Evolutionary conservation across 2,888 invertebrate genomes (phyloP).

Genomic region (Julus scanicus): DNA sequence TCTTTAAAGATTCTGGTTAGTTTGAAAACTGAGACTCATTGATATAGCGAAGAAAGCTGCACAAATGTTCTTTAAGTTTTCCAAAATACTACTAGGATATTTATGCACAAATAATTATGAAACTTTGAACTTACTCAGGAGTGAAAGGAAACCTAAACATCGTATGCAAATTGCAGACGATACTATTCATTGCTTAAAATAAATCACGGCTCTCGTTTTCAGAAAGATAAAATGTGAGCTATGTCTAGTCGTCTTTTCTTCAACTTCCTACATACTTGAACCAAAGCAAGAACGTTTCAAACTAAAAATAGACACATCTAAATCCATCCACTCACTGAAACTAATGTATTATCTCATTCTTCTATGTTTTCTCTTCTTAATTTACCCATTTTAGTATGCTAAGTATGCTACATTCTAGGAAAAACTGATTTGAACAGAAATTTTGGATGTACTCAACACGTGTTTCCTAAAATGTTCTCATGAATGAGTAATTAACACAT

Average conservation of each 20-base stretch:
- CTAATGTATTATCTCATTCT: too few species aligned
- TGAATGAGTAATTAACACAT: too few species aligned
- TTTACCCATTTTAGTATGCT: too few species aligned
- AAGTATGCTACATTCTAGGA: too few species aligned
- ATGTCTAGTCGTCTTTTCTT: not conserved
- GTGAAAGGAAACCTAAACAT: not conserved
- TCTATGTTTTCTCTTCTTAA: too few species aligned
- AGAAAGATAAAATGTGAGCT: not conserved
- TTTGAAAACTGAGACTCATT: too few species aligned
- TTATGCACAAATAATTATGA: not conserved
- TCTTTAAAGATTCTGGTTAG: too few species aligned
- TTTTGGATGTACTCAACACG: too few species aligned
- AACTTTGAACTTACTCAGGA: not conserved
- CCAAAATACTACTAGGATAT: not conserved
- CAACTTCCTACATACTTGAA: not conserved
- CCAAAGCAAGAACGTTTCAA: not conserved
- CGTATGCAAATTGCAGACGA: not conserved
- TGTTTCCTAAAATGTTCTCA: too few species aligned
- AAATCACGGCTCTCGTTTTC: slow-evolving; percentile 17
- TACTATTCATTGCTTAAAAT: slow-evolving; percentile 9
- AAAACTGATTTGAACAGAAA: too few species aligned
- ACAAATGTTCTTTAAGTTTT: not conserved
- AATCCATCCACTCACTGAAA: not conserved
- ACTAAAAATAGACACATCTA: not conserved
- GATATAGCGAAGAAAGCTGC: not conserved